Evolutionary conservation across 2,888 invertebrate species (phyloP).

Genomic region (Volucella inanis): DNA sequence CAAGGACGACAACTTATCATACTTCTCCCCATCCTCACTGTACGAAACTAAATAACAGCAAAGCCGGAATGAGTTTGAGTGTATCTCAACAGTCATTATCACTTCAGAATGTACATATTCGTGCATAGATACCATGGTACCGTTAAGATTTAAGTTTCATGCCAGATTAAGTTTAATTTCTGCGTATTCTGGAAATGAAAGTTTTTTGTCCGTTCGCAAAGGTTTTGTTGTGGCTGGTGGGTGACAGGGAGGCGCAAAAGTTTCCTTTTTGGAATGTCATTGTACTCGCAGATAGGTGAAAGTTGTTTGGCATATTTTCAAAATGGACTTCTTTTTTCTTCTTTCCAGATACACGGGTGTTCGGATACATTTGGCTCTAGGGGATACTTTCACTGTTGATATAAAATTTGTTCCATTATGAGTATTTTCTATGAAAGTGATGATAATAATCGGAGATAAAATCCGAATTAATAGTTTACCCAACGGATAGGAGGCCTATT

Average conservation of each 20-base stretch:
- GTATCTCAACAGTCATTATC: slow-evolving; percentile 43
- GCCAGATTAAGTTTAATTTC: slow-evolving; percentile 56
- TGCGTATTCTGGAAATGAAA: slow-evolving; percentile 38
- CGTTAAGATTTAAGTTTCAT: slow-evolving; percentile 52
- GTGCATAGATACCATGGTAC: slow-evolving; percentile 1
- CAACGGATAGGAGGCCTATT: too few species aligned
- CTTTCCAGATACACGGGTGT: too few species aligned
- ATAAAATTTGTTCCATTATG: too few species aligned
- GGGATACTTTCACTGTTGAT: too few species aligned
- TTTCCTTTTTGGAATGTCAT: neutral
- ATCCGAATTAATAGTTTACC: too few species aligned
- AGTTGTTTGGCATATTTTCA: too few species aligned
- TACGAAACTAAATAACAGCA: neutral
- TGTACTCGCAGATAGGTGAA: too few species aligned
- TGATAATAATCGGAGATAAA: too few species aligned
- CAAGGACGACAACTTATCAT: neutral
- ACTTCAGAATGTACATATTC: slow-evolving; percentile 23
- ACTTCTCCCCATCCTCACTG: too few species aligned
- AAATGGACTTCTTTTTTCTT: too few species aligned
- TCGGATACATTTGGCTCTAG: too few species aligned
- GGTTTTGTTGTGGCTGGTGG: slow-evolving; percentile 6
- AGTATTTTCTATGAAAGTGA: too few species aligned
- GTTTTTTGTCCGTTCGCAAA: slow-evolving; percentile 19
- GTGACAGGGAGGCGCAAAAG: neutral
- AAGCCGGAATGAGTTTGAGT: slow-evolving; percentile 21